phyloP scores from a whole-genome alignment of 2,888 invertebrate species.

The Sinelater perroti region DNA sequence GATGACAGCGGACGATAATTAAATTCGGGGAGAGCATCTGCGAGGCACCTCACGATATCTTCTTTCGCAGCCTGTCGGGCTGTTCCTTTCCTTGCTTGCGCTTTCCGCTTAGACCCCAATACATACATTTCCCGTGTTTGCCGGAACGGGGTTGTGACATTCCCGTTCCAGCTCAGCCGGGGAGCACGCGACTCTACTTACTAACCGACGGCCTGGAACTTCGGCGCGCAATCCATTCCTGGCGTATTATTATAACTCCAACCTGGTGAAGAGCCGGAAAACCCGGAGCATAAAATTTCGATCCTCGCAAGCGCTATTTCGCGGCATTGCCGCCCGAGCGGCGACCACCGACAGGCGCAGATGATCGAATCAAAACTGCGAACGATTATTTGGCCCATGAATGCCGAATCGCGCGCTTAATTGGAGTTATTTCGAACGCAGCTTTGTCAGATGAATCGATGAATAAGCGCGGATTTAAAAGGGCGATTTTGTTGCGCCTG shows the following conservation, averaged over 20 bases:
- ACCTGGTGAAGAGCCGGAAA: constrained; percentile 28
- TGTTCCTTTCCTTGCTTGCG: constrained; percentile 25
- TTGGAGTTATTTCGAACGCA: too few species aligned
- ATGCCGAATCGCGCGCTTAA: too few species aligned
- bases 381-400: too few species aligned
- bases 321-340: too few species aligned
- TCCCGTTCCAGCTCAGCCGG: constrained; percentile 34
- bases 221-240: constrained; percentile 31
- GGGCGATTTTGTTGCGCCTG: too few species aligned
- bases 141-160: constrained; percentile 38
- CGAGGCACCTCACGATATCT: constrained; percentile 23
- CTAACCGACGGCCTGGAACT: constrained; percentile 37
- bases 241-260: constrained; percentile 35
- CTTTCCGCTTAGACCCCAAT: constrained; percentile 30
- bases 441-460: too few species aligned
- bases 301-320: too few species aligned
- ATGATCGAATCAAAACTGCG: too few species aligned
- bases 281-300: constrained; percentile 17
- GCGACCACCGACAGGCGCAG: too few species aligned
- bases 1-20: too few species aligned
- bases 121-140: constrained; percentile 37
- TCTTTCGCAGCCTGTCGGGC: constrained; percentile 15
- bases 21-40: too few species aligned
- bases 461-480: too few species aligned
- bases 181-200: constrained; percentile 37